Conservation (phyloP, 2,888 invertebrate species). For the Diabrotica balteata region DNA sequence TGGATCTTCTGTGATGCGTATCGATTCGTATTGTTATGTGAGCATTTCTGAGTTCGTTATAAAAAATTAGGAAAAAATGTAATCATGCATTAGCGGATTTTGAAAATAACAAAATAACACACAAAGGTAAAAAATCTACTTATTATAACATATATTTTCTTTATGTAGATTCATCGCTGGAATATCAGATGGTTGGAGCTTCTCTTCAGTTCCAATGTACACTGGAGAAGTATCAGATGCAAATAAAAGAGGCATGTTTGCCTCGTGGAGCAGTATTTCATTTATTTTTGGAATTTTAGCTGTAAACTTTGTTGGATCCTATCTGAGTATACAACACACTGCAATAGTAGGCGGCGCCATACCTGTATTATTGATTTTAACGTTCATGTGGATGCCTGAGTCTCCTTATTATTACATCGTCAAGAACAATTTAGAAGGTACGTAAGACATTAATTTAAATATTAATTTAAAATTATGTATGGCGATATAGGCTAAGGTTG, state of each 20-base stretch:
- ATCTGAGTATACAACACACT: conserved; percentile 61
- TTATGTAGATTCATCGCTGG: conserved; percentile 65
- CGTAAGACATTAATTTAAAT: too few species aligned
- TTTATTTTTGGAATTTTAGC: conserved; percentile 65
- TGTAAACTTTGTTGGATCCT: conserved; percentile 61
- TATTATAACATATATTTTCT: too few species aligned
- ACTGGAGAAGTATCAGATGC: conserved; percentile 68
- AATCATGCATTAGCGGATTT: too few species aligned
- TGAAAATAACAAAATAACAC: too few species aligned
- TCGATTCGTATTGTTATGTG: too few species aligned
- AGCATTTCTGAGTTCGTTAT: too few species aligned
- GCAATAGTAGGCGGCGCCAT: conserved; percentile 62
- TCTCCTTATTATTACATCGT: conserved; percentile 65
- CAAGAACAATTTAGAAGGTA: conserved; percentile 56
- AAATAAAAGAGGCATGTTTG: conserved; percentile 65
- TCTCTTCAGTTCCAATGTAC: conserved; percentile 64
- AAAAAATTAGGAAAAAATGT: too few species aligned
- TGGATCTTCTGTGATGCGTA: too few species aligned
- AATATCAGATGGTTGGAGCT: conserved; percentile 62
- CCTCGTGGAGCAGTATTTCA: conserved; percentile 65
- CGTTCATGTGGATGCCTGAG: conserved; percentile 66
- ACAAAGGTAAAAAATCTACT: too few species aligned
- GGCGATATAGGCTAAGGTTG: too few species aligned
- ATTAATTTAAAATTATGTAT: too few species aligned
- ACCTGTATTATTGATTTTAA: conserved; percentile 60